Base-by-base conservation (phyloP, 2,888 invertebrate species). In the Drosophila nr. perissopoda region DNA sequence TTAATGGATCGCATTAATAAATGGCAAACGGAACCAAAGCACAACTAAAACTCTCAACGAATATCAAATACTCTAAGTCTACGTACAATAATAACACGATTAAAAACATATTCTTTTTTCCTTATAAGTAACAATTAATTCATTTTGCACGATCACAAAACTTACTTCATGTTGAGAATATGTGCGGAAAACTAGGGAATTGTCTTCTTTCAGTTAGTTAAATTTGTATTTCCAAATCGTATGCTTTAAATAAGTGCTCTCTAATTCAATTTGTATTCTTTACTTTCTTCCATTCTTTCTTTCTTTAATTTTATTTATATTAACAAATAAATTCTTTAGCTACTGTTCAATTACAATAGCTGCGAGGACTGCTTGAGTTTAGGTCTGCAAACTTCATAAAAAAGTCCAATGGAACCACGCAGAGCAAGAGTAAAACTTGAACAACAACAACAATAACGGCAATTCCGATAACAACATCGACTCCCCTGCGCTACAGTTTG, bases 1-100 rank as follows among this genome's bases (percentile, higher is more conserved):
- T 70, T 79, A 76, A 70, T 78, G 72, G 70, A 81, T 75, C 66
- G 49, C 80, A 79, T 61, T 74, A 79, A 70, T 60, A 59, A 63
- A 68, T 58, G 61, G 49, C 57, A 71, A 84, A 62, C 71, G 75
- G 76, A 79, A 77, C 70, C 58, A 63, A 73, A n/a, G 40, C 53
- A 16, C 11, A 6, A 10, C 25, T 31, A 18, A 66, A 52, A 46
- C 27, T 6, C 2, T 13, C 8, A 31, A 64, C 51, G 56, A 54
- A 53, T 36, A 34, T 4, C 0, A 52, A 74, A 76, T 77, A 48
- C 71, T 0, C 71, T 73, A 18, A 51, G 5, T 16, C 5, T 34
- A 34, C 11, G 34, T 1, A 29, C 29, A 34, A 34, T 13, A 34
- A 33, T 11, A 33, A 11, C 2, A 4, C n/a, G 11, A n/a, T n/a